phyloP scores from a whole-genome alignment of 2,797 vertebrate species.

The Siniperca undulata region DNA sequence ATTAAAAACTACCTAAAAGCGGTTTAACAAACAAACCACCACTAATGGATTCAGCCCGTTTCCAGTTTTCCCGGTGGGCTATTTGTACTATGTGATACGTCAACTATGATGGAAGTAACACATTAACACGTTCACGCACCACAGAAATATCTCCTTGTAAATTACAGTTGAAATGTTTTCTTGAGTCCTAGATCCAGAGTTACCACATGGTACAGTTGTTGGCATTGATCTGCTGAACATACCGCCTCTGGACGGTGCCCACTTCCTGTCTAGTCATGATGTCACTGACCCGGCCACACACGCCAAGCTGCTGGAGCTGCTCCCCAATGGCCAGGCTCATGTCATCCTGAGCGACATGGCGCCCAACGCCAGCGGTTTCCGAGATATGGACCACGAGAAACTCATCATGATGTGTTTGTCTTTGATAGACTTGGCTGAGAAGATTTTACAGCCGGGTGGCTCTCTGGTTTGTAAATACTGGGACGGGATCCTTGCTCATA shows the following conservation, averaged over 20 bases:
- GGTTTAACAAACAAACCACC: not conserved
- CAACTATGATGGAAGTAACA: not conserved
- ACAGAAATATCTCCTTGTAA: not conserved
- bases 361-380: slow-evolving; percentile 93
- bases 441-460: slow-evolving; percentile 86
- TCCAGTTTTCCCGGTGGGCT: not conserved
- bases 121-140: not conserved
- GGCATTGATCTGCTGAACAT: slow-evolving; percentile 92
- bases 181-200: slow-evolving; percentile 82
- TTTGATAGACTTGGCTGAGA: slow-evolving; percentile 85
- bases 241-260: slow-evolving; percentile 89
- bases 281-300: slow-evolving; percentile 83
- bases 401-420: slow-evolving; percentile 88
- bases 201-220: slow-evolving; percentile 88
- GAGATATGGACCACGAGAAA: slow-evolving; percentile 92
- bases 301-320: slow-evolving; percentile 82
- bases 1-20: not conserved
- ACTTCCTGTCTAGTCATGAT: slow-evolving; percentile 89
- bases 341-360: slow-evolving; percentile 96
- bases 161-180: not conserved
- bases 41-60: not conserved
- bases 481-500: slow-evolving; percentile 87
- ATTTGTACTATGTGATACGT: not conserved
- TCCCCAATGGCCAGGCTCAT: slow-evolving; percentile 87
- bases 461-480: slow-evolving; percentile 93